Conservation (phyloP, 2,888 invertebrate genomes). For the Chloroclysta siterata region DNA sequence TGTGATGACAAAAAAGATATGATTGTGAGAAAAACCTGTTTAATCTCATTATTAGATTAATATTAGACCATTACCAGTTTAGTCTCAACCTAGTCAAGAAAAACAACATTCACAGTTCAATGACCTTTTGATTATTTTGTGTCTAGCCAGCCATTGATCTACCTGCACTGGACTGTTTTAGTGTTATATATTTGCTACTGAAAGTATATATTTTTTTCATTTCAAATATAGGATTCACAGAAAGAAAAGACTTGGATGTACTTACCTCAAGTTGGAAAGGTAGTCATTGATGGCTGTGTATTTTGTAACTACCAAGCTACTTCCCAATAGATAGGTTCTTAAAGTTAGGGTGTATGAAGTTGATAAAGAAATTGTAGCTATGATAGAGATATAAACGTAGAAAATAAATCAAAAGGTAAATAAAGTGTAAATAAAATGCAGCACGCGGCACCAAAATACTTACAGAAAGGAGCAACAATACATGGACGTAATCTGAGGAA, state of each 20-base stretch:
- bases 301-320: too few relatives aligned
- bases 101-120: conserved; percentile 34
- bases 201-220: neutral
- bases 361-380: neutral
- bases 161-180: conserved; percentile 1
- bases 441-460: conserved; percentile 53
- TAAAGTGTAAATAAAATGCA: neutral
- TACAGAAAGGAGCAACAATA: conserved; percentile 85
- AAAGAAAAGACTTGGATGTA: too few relatives aligned
- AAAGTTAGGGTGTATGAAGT: neutral
- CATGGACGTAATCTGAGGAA: conserved; percentile 76
- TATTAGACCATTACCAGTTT: conserved; percentile 10
- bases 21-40: neutral
- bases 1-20: neutral
- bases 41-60: neutral
- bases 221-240: neutral
- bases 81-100: conserved; percentile 19
- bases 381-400: neutral
- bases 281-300: too few relatives aligned
- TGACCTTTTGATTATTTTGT: conserved; percentile 31
- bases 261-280: too few relatives aligned
- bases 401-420: neutral
- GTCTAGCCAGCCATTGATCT: conserved; percentile 13
- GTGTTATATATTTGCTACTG: neutral
- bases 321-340: too few relatives aligned